A percentile compares a stretch with the other conserved stretches of the same genome.
Evolutionary conservation across 2,797 vertebrate genomes (phyloP).

Genomic region (Artibeus lituratus): DNA sequence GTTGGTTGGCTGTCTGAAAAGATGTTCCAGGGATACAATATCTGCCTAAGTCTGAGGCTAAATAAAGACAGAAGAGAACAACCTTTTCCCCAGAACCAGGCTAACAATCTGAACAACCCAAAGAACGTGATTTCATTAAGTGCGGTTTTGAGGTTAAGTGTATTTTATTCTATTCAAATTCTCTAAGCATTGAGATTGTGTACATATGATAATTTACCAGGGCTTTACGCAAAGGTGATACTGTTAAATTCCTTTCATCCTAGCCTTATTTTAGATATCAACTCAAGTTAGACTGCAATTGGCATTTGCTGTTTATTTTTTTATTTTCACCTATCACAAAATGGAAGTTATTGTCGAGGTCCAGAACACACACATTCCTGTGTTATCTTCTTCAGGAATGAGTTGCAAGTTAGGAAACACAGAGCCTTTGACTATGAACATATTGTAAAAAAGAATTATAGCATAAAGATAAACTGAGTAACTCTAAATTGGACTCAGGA

Average conservation of each 20-base stretch:
- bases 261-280: background rate
- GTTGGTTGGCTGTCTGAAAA: too few relatives aligned
- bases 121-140: background rate
- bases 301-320: conserved; percentile 35
- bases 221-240: background rate
- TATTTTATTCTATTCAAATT: background rate
- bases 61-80: too few relatives aligned
- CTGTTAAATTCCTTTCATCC: background rate
- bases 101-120: background rate
- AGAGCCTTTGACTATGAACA: background rate
- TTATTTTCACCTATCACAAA: background rate
- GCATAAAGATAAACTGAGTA: background rate
- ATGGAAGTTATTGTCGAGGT: background rate
- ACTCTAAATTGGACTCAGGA: background rate
- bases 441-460: background rate
- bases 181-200: background rate
- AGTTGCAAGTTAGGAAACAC: conserved; percentile 37
- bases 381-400: conserved; percentile 26
- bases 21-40: too few relatives aligned
- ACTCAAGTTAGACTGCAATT: background rate
- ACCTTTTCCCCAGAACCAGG: too few relatives aligned
- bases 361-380: background rate
- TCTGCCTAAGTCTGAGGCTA: too few relatives aligned
- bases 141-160: background rate
- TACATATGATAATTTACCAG: background rate